Conservation (phyloP, 1,140 invertebrate species). For the Grapholita molesta region DNA sequence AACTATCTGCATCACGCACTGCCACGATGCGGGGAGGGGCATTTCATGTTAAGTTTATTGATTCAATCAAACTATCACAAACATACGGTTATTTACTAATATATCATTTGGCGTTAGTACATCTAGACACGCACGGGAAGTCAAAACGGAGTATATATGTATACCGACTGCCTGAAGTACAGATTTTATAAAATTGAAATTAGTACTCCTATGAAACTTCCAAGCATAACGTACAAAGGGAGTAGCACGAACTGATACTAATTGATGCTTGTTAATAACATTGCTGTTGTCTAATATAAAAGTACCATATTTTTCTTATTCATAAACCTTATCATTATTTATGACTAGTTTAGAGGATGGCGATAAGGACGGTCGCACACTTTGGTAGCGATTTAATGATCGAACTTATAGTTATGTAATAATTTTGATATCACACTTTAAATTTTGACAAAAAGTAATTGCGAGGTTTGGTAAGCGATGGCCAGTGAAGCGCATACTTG, state of each 20-base stretch:
- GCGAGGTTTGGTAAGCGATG: slow-evolving; percentile 61
- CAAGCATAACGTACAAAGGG: not conserved
- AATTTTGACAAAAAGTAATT: slow-evolving; percentile 65
- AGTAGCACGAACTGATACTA: not conserved
- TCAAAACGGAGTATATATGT: not conserved
- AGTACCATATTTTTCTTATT: slow-evolving; percentile 19
- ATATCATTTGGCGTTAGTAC: slow-evolving; percentile 61
- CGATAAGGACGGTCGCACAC: slow-evolving; percentile 74
- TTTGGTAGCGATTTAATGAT: slow-evolving; percentile 65
- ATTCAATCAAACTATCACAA: slow-evolving; percentile 53
- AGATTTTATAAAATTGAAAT: not conserved
- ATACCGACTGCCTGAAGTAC: not conserved
- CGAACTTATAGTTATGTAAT: slow-evolving; percentile 61
- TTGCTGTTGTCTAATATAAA: not conserved
- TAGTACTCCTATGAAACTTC: not conserved
- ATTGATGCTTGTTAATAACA: not conserved
- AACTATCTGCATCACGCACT: slow-evolving; percentile 65
- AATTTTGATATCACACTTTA: slow-evolving; percentile 63
- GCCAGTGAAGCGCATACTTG: slow-evolving; percentile 25
- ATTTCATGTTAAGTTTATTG: slow-evolving; percentile 50
- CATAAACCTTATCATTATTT: slow-evolving; percentile 57
- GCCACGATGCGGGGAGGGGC: slow-evolving; percentile 53
- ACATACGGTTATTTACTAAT: slow-evolving; percentile 60
- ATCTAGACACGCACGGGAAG: slow-evolving; percentile 60
- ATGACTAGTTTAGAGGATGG: slow-evolving; percentile 78